Base-by-base conservation (phyloP, 2,797 vertebrate species). In the Notolepis coatsorum region DNA sequence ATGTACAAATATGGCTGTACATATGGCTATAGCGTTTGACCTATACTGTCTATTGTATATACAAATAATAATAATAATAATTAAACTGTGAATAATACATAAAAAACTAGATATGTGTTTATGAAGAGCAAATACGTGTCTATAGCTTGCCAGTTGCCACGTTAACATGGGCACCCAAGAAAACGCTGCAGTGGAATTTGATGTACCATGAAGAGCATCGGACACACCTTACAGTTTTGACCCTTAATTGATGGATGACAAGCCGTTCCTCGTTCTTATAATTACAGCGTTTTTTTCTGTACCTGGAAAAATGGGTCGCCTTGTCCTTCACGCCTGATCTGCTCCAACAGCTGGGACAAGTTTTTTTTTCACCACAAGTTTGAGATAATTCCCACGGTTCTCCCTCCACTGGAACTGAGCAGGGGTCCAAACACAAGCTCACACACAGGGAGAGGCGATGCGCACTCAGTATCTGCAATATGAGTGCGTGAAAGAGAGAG, bases 221-320 rank as follows among this genome's bases (percentile, higher is more conserved):
- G 84, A 79, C 87, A 87, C 84, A 85, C 86, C 85, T 85, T 52
- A 31, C 31, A 25, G 45, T 58, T 28, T 68, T 65, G 12, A 3
- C 18, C 65, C 27, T 48, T 24, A n/a, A 24, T 21, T 39, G 68
- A 24, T 13, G 41, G 59, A 47, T 58, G 74, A 73, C 33, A 33
- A 68, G 27, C 25, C 58, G 54, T 59, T 69, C 61, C 53, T 20
- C 68, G 81, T 87, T 78, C 69, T 53, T 61, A n/a, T 5, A 56
- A 65, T 4, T 68, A 68, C 41, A 41, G 17, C 28, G 9, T 15
- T 39, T 61, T 52, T 47, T 53, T 55, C 53, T 79, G 12, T 89
- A 90, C 90, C 90, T 89, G 55, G 25, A 33, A 25, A 50, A 72
- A 45, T 1, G 35, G 21, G 15, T 61, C 17, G 23, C 67, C 61